phyloP scores from a whole-genome alignment of 2,888 invertebrate species.

The Hemicrepidius hirtus region DNA sequence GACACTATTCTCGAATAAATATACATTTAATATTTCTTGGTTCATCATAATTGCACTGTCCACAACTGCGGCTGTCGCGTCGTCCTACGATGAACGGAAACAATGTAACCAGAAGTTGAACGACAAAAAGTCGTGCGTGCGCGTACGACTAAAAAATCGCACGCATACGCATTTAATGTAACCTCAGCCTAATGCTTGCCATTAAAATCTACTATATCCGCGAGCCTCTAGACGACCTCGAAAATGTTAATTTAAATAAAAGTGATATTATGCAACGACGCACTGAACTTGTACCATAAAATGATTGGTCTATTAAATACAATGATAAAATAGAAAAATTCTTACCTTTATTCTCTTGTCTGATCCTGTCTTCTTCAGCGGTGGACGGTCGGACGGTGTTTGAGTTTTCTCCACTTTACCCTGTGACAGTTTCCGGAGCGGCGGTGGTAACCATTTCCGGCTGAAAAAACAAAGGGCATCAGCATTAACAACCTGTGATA shows the following conservation, averaged over 20 bases:
- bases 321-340: slow-evolving; percentile 1
- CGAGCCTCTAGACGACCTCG: slow-evolving; percentile 34
- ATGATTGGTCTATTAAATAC: not conserved
- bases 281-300: not conserved
- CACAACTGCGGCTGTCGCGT: too few relatives aligned
- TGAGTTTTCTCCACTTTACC: slow-evolving; percentile 88
- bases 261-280: not conserved
- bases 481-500: not conserved
- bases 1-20: too few relatives aligned
- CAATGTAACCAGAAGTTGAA: too few relatives aligned
- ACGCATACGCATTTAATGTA: too few relatives aligned
- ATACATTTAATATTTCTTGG: too few relatives aligned
- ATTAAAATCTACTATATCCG: slow-evolving; percentile 10
- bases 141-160: too few relatives aligned
- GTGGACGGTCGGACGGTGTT: slow-evolving; percentile 74
- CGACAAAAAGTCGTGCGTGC: too few relatives aligned
- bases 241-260: slow-evolving; percentile 11
- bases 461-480: slow-evolving; percentile 71
- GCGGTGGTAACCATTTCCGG: slow-evolving; percentile 92
- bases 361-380: slow-evolving; percentile 86
- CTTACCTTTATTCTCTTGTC: slow-evolving; percentile 90
- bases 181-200: not conserved
- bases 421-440: slow-evolving; percentile 91
- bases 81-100: too few relatives aligned
- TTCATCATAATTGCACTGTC: too few relatives aligned